phyloP scores from a whole-genome alignment of 2,797 vertebrate species.

The Dendrocincla tyrannina region DNA sequence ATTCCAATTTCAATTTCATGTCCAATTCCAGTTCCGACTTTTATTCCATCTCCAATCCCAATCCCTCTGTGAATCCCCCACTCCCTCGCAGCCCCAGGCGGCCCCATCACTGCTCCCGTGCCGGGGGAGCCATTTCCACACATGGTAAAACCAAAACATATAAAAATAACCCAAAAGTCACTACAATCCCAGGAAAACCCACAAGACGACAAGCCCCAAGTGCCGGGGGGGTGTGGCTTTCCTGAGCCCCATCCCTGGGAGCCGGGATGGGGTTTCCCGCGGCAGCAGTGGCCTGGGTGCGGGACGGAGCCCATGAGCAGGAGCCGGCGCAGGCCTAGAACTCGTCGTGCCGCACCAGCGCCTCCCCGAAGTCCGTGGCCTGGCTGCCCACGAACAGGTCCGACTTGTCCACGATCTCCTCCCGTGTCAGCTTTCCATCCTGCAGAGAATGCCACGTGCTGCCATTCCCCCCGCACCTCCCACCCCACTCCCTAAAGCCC shows the following conservation, averaged over 20 bases:
- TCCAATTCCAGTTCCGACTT: background rate
- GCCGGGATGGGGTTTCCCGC: background rate
- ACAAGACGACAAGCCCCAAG: background rate
- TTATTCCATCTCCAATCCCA: background rate
- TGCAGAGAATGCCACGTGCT: constrained; percentile 31
- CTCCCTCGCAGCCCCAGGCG: background rate
- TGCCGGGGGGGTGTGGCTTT: background rate
- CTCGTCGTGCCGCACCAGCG: constrained; percentile 89
- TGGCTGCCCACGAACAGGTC: constrained; percentile 94
- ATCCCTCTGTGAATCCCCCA: background rate
- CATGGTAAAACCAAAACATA: constrained; percentile 11
- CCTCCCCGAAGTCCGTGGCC: constrained; percentile 92
- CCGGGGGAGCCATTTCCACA: background rate
- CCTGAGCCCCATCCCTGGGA: background rate
- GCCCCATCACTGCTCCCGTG: background rate
- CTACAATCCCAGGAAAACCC: constrained; percentile 4
- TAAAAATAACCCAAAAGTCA: constrained; percentile 18
- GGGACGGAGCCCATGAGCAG: background rate
- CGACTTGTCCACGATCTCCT: constrained; percentile 89
- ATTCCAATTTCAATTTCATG: background rate
- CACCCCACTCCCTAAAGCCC: fast-evolving
- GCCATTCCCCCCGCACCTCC: background rate
- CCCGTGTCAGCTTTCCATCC: constrained; percentile 87
- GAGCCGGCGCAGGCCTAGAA: background rate
- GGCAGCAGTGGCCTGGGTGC: background rate